Evolutionary conservation across 2,113 vertebrate genomes (phyloP), one percentile per base, ranked within the genome.

Genomic region (Boleophthalmus pectinirostris): DNA sequence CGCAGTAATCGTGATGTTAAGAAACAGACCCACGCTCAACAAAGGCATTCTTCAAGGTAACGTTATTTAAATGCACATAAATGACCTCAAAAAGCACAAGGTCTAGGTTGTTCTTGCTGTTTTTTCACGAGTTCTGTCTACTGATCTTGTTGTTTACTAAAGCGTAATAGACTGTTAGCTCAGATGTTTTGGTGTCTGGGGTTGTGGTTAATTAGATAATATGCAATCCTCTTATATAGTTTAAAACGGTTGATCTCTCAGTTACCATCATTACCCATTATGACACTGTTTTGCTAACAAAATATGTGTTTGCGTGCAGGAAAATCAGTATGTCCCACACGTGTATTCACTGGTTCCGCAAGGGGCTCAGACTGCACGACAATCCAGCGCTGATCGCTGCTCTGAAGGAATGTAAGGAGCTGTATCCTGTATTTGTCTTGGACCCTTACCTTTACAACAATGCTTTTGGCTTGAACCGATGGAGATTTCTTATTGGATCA

Each of bases 271-370:
- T 35, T 35, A 33, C 15, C 24, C 25, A 60, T 15, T 14, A 14
- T 60, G 57, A 1, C 24, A 16, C 2, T 16, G 18, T 33, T 9
- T 29, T 61, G 56, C 12, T 8, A 18, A 18, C 5, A 3, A 8
- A 33, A 15, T 20, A 29, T 23, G 3, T 1, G 14, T 58, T 23
- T 69, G 45, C 82, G 47, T 11, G 33, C 72, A 71, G 79, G 29
- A 47, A 0, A 3, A 1, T 66, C 63, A 74, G 0, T 38, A 94
- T 92, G 91, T 76, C 71, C 43, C 90, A 93, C 1, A 82, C 64
- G 1, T 90, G 88, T 15, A 87, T 93, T 47, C 93, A 93, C 82
- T 93, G 93, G 92, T 94, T 94, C 81, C 82, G 85, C 10, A 95
- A 94, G 72, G 93, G 92, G 3, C 92, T 94, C 29, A 70, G 90